Evolutionary conservation across 92 coral and sea anemone genomes (phyloP).

Genomic region (Anthopleura xanthogrammica): DNA sequence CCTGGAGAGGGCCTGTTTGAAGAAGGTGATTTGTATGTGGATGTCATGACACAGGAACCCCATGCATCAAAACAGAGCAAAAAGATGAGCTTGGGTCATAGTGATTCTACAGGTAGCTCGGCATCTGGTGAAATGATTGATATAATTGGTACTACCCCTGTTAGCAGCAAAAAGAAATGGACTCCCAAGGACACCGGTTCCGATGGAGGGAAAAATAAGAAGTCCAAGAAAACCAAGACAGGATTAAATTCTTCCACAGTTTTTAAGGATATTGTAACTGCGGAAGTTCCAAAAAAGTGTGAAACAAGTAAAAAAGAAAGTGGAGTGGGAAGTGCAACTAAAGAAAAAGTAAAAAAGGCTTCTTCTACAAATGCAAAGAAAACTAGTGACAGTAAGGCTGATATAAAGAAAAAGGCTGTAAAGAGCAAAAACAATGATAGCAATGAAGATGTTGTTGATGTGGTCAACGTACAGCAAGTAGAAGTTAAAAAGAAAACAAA

Average conservation of each 20-base stretch:
- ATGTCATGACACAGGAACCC: slow-evolving; percentile 3
- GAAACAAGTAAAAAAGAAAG: slow-evolving; percentile 6
- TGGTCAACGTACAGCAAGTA: neutral
- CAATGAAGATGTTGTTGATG: neutral
- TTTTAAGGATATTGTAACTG: neutral
- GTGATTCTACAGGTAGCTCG: neutral
- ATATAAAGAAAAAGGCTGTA: neutral
- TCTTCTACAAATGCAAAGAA: neutral
- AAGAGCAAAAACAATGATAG: slow-evolving; percentile 6
- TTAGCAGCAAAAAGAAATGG: slow-evolving; percentile 3
- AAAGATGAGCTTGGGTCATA: slow-evolving; percentile 10
- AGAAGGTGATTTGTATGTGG: slow-evolving; percentile 6
- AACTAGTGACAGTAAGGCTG: neutral
- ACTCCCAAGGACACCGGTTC: neutral
- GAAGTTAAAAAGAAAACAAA: slow-evolving; percentile 4
- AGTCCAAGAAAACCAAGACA: slow-evolving; percentile 7
- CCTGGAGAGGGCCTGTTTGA: neutral
- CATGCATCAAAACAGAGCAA: neutral
- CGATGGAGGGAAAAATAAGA: slow-evolving; percentile 13
- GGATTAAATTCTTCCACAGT: neutral
- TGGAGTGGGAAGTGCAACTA: slow-evolving; percentile 13
- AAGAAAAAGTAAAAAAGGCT: slow-evolving; percentile 9
- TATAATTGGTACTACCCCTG: neutral
- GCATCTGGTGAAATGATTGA: neutral
- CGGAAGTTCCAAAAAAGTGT: slow-evolving; percentile 2